A percentile compares a stretch with the other conserved stretches of the same genome.
Conservation (phyloP, 1,140 invertebrate species). For the Cydia amplana region DNA sequence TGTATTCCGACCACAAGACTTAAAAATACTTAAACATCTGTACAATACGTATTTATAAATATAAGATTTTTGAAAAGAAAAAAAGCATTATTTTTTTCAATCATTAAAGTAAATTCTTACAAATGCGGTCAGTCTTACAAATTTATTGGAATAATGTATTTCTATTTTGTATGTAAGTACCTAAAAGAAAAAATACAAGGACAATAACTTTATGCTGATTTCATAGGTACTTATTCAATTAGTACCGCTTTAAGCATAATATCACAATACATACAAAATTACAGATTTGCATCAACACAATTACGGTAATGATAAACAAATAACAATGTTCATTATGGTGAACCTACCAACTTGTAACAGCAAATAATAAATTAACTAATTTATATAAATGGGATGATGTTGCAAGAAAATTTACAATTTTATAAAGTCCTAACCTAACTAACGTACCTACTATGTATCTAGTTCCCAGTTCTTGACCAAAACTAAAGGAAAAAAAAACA, state of each 20-base stretch:
- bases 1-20: slow-evolving; percentile 11
- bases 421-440: neutral
- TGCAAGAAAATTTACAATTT: neutral
- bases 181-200: neutral
- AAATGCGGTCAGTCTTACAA: slow-evolving; percentile 22
- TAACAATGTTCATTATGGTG: neutral
- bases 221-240: neutral
- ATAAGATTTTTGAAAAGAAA: neutral
- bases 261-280: slow-evolving; percentile 26
- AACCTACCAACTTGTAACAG: neutral
- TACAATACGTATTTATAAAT: slow-evolving; percentile 11
- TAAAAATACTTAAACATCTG: neutral
- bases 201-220: neutral
- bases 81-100: too few species aligned
- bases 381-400: neutral
- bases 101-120: neutral
- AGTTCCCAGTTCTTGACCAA: neutral
- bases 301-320: neutral
- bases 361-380: slow-evolving; percentile 3
- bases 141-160: neutral
- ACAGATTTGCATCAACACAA: neutral
- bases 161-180: neutral
- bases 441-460: neutral
- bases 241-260: slow-evolving; percentile 18
- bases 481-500: neutral